Conservation (phyloP, 1,140 invertebrate species). For the Physella acuta region DNA sequence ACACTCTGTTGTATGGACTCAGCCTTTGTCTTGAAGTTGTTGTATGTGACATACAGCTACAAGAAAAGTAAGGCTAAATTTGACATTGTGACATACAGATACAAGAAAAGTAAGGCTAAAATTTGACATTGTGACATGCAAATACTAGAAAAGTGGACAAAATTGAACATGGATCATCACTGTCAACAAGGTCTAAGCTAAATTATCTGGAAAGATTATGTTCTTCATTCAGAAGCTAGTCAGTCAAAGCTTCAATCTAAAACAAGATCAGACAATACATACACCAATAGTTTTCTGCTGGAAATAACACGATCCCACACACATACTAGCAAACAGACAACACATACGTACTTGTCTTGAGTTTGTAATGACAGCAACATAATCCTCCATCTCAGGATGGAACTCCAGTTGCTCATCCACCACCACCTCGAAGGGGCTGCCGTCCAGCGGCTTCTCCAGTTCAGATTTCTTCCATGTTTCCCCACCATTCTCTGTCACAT, state of each 20-base stretch:
- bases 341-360: no score
- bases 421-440: no score
- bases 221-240: no score
- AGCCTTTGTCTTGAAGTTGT: constrained; percentile 25
- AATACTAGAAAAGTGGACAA: constrained; percentile 10
- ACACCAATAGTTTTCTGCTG: no score
- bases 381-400: constrained; percentile 33
- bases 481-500: constrained; percentile 42
- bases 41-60: constrained; percentile 35
- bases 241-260: no score
- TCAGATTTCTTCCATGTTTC: constrained; percentile 25
- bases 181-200: no score
- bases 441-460: constrained; percentile 8
- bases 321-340: no score
- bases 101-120: constrained; percentile 15
- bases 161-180: not conserved
- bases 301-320: no score
- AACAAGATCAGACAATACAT: no score
- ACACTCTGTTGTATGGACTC: not conserved
- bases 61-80: constrained; percentile 9
- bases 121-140: not conserved
- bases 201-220: no score
- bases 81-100: not conserved
- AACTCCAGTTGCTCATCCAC: constrained; percentile 36
- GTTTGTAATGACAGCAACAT: constrained; percentile 21